Conservation (phyloP, 2,113 vertebrate genomes). For the Acanthochromis polyacanthus region DNA sequence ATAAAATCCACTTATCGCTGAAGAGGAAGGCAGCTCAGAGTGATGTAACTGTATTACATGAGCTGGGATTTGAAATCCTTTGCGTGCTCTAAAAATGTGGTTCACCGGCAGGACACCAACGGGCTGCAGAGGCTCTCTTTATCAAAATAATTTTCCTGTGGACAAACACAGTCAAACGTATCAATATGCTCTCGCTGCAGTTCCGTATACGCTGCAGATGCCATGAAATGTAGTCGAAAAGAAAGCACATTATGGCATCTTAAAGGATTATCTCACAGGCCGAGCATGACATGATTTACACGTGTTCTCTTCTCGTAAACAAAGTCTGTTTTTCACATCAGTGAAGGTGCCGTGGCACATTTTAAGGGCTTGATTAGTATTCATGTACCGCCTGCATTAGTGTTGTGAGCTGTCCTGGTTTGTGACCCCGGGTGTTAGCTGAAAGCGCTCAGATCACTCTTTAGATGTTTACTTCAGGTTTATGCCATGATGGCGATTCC, state of each 20-base stretch:
- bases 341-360: constrained; percentile 36
- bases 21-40: constrained; percentile 24
- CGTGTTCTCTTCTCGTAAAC: constrained; percentile 19
- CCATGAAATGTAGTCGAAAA: constrained; percentile 19
- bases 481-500: constrained; percentile 33
- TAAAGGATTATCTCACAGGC: constrained; percentile 24
- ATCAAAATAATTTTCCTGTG: constrained; percentile 15
- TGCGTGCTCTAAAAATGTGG: constrained; percentile 21
- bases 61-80: constrained; percentile 39
- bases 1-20: constrained; percentile 33
- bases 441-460: constrained; percentile 43
- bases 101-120: constrained; percentile 43
- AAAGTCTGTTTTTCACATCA: constrained; percentile 25
- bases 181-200: not conserved
- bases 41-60: constrained; percentile 63
- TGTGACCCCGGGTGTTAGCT: constrained; percentile 56
- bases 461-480: constrained; percentile 70
- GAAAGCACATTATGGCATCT: constrained; percentile 5
- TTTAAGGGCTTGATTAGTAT: constrained; percentile 60
- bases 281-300: constrained; percentile 23
- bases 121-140: not conserved
- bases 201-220: not conserved
- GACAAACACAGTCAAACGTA: constrained; percentile 16
- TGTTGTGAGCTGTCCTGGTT: constrained; percentile 51
- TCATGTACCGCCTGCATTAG: constrained; percentile 57